Percentiles rank a stretch among this genome's conserved stretches.
These are phyloP conservation scores for Sesamia nonagrioides DNA, from an alignment of 1,140 invertebrate genomes.

Conservation along the genomic window DNA sequence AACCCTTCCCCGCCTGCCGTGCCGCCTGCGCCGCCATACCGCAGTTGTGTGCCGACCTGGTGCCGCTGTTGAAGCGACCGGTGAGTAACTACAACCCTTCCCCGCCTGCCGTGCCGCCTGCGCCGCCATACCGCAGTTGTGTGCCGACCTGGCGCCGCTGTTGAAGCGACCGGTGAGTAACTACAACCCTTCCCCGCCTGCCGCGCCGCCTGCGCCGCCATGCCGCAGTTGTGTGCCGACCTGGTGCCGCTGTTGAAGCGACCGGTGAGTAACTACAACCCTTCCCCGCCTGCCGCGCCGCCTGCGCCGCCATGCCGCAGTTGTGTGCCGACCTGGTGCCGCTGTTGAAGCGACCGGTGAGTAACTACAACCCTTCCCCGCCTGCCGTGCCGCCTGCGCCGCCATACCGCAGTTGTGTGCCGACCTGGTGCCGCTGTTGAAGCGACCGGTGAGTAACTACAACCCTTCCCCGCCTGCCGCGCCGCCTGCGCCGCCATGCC, in stretches of 20 bases:
- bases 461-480: slow-evolving; percentile 96
- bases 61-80: slow-evolving; percentile 69
- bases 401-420: slow-evolving; percentile 95
- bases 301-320: slow-evolving; percentile 95
- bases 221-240: slow-evolving; percentile 95
- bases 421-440: slow-evolving; percentile 90
- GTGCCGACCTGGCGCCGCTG: slow-evolving; percentile 92
- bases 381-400: slow-evolving; percentile 95
- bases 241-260: slow-evolving; percentile 85
- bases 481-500: slow-evolving; percentile 96
- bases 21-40: slow-evolving; percentile 96
- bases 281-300: slow-evolving; percentile 96
- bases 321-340: slow-evolving; percentile 94
- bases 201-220: slow-evolving; percentile 94
- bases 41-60: slow-evolving; percentile 94
- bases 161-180: slow-evolving; percentile 68
- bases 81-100: too few relatives aligned
- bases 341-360: slow-evolving; percentile 68
- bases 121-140: slow-evolving; percentile 94
- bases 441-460: slow-evolving; percentile 69
- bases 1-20: slow-evolving; percentile 95
- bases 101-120: slow-evolving; percentile 95
- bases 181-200: slow-evolving; percentile 97
- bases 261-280: too few relatives aligned
- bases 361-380: too few relatives aligned